These are phyloP conservation scores for Papilio xuthus DNA, from an alignment of 1,140 invertebrate species.

Conservation along the genomic window DNA sequence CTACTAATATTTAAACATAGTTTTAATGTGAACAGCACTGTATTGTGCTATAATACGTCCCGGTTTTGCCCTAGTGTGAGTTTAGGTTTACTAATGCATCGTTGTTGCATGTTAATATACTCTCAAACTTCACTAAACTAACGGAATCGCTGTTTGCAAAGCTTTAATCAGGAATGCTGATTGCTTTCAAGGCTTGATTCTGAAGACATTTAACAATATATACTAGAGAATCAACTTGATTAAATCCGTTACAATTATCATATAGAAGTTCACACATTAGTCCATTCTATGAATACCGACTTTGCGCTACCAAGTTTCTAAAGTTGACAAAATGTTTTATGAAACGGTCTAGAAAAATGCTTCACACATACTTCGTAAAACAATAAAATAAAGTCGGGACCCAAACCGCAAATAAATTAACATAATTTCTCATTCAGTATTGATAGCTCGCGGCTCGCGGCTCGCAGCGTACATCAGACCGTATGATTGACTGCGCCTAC, in stretches of 20 bases:
- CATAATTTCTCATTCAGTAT: constrained; percentile 33
- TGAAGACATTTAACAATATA: background rate
- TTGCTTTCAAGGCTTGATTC: background rate
- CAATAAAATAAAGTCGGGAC: background rate
- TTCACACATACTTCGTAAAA: background rate
- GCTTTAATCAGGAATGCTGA: background rate
- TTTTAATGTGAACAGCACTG: background rate
- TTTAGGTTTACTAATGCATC: background rate
- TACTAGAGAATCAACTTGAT: background rate
- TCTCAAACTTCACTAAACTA: constrained; percentile 18
- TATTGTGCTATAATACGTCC: background rate
- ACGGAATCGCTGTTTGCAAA: constrained; percentile 21
- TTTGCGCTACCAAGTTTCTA: no score
- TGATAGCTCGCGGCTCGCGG: background rate
- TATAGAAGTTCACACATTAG: background rate
- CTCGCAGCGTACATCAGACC: constrained; percentile 1
- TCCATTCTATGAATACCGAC: background rate
- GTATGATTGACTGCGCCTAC: constrained; percentile 21
- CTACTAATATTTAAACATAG: background rate
- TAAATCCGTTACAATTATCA: background rate
- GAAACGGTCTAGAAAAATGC: background rate
- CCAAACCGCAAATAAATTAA: constrained; percentile 27
- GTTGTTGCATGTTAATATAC: background rate
- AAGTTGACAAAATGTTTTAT: background rate
- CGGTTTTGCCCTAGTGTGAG: background rate